Evolutionary conservation across 37 sponge, comb jelly and placozoan species (phyloP).

Genomic region (Cladorhizidae sp.): DNA sequence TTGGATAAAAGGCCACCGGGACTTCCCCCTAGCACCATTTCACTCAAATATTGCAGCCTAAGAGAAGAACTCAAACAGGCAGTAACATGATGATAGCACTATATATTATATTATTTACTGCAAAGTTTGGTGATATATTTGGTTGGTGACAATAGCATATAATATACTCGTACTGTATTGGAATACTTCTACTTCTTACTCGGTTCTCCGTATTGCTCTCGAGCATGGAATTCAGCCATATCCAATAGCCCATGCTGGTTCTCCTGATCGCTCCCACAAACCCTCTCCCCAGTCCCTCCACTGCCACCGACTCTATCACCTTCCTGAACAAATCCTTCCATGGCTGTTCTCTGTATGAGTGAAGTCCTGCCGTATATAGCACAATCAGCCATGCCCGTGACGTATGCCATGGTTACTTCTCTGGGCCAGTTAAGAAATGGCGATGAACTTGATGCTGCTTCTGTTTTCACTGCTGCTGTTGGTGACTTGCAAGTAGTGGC

Average conservation of each 20-base stretch:
- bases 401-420: slow-evolving; percentile 45
- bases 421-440: slow-evolving; percentile 52
- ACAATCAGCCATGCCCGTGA: slow-evolving; percentile 32
- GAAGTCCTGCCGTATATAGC: slow-evolving; percentile 60
- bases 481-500: neutral
- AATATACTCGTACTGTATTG: too few relatives aligned
- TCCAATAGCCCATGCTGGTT: slow-evolving; percentile 38
- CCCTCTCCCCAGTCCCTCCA: neutral
- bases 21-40: too few relatives aligned
- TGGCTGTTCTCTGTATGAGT: slow-evolving; percentile 49
- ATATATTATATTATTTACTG: too few relatives aligned
- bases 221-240: slow-evolving; percentile 24
- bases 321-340: slow-evolving; percentile 33
- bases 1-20: too few relatives aligned
- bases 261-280: neutral
- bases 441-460: neutral
- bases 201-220: neutral
- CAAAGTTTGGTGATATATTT: too few relatives aligned
- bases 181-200: too few relatives aligned
- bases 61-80: too few relatives aligned
- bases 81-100: too few relatives aligned
- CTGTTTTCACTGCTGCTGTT: neutral
- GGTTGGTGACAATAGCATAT: too few relatives aligned
- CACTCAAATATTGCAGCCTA: too few relatives aligned
- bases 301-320: neutral